Evolutionary conservation across 2,888 invertebrate species (phyloP).

Genomic region (Capitulum mitella): DNA sequence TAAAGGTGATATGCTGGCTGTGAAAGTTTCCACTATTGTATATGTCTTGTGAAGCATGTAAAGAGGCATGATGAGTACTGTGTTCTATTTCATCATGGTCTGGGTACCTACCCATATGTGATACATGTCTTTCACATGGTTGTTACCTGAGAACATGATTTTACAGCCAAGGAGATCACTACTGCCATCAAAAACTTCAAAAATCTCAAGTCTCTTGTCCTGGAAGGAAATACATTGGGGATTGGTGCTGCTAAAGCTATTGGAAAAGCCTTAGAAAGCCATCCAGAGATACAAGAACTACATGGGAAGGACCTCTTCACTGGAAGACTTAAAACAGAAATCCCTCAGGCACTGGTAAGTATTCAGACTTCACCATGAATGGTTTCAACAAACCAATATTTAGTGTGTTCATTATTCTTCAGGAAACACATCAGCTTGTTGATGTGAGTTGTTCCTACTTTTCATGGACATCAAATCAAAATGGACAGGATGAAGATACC

Average conservation of each 20-base stretch:
- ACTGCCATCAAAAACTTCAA: constrained; percentile 64
- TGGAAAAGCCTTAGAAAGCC: constrained; percentile 65
- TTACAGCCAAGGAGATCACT: constrained; percentile 62
- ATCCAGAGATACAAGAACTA: constrained; percentile 68
- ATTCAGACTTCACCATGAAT: no score
- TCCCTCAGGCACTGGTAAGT: constrained; percentile 76
- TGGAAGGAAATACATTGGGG: constrained; percentile 90
- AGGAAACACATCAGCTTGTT: no score
- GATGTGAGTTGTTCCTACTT: no score
- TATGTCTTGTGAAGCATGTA: no score
- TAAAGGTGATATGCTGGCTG: neutral
- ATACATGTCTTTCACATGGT: neutral
- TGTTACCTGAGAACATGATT: neutral
- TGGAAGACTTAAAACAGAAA: constrained; percentile 87
- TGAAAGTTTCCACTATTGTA: constrained; percentile 23
- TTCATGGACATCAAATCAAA: no score
- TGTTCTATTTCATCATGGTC: no score
- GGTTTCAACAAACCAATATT: no score
- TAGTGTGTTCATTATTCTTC: no score
- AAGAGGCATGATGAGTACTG: no score
- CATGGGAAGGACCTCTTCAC: constrained; percentile 97
- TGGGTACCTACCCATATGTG: no score
- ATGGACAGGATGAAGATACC: no score
- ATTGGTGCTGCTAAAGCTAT: constrained; percentile 80
- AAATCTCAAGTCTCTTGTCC: constrained; percentile 62